phyloP scores from a whole-genome alignment of 2,113 vertebrate genomes.

The Salvelinus fontinalis region DNA sequence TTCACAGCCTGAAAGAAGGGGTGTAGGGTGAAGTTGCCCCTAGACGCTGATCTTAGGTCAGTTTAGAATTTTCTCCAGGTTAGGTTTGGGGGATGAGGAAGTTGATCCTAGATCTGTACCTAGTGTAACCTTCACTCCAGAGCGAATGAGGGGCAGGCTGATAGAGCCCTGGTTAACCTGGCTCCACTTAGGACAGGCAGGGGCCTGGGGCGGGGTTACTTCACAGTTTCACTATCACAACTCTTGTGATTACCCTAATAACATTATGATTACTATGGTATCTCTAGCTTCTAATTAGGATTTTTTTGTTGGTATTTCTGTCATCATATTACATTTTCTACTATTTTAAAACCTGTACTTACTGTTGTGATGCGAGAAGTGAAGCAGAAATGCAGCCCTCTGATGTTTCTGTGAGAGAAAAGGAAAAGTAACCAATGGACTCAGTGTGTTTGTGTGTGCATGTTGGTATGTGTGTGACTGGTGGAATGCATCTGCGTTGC shows the following conservation, averaged over 20 bases:
- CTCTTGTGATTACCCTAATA: background rate
- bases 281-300: background rate
- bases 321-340: slow-evolving; percentile 7
- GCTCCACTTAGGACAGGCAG: too few species aligned
- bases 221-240: background rate
- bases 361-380: slow-evolving; percentile 1
- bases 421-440: slow-evolving; percentile 5
- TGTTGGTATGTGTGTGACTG: background rate
- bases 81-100: too few species aligned
- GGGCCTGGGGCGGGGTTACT: too few species aligned
- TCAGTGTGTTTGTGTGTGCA: background rate
- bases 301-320: slow-evolving; percentile 7
- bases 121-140: too few species aligned
- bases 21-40: background rate
- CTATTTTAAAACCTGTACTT: slow-evolving; percentile 14
- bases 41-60: too few species aligned
- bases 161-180: background rate
- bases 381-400: background rate
- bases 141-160: background rate
- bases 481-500: background rate
- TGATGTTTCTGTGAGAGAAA: background rate
- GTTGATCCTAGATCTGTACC: too few species aligned
- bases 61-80: too few species aligned
- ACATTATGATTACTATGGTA: background rate
- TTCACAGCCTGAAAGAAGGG: slow-evolving; percentile 1